phyloP scores from a whole-genome alignment of 2,113 vertebrate genomes.

The Pterocles gutturalis region DNA sequence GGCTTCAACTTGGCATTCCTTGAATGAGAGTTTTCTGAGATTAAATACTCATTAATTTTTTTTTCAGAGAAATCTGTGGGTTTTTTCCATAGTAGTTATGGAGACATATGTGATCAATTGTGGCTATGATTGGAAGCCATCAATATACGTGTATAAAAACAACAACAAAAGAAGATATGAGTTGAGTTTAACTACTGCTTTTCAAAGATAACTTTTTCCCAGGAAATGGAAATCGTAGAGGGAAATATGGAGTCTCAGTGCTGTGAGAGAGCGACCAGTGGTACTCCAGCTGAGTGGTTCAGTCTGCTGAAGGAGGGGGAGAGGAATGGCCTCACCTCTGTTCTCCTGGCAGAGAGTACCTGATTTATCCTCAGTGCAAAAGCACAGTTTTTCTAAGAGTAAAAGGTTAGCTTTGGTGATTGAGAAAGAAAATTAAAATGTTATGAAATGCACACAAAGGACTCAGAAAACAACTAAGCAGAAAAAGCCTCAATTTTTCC shows the following conservation, averaged over 20 bases:
- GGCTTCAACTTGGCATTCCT: neutral
- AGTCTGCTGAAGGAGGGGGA: neutral
- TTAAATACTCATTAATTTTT: neutral
- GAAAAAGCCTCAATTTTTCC: neutral
- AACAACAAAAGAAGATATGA: neutral
- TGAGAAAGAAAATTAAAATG: neutral
- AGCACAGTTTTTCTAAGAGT: neutral
- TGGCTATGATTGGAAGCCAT: neutral
- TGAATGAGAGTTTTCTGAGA: neutral
- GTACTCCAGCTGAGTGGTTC: neutral
- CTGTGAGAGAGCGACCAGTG: neutral
- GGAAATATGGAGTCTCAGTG: neutral
- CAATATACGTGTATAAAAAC: neutral
- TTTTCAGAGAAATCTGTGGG: accelerated
- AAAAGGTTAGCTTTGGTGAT: neutral
- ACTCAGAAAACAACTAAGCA: neutral
- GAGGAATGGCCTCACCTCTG: neutral
- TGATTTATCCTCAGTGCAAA: neutral
- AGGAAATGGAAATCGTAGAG: neutral
- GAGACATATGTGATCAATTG: accelerated
- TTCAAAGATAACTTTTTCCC: neutral
- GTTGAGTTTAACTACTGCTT: neutral
- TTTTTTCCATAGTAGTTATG: neutral
- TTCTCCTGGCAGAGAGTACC: neutral
- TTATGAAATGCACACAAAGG: neutral